Evolutionary conservation across 2,888 invertebrate species (phyloP).

Genomic region (Clivina fossor): DNA sequence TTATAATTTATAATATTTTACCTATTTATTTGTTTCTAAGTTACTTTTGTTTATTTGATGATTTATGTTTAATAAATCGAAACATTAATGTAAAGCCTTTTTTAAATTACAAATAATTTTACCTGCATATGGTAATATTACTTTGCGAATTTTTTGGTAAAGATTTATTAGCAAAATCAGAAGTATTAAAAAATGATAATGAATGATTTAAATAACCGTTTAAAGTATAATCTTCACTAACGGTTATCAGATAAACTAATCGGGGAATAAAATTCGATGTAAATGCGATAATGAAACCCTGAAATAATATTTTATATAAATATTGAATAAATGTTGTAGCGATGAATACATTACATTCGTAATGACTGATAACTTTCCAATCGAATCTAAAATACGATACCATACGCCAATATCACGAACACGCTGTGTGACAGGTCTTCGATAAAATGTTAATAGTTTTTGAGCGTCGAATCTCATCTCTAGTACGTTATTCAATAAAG

Average conservation of each 20-base stretch:
- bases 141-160: conserved; percentile 53
- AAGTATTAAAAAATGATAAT: conserved; percentile 71
- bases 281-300: conserved; percentile 97
- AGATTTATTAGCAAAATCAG: conserved; percentile 58
- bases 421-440: conserved; percentile 85
- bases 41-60: too few species aligned
- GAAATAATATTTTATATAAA: conserved; percentile 43
- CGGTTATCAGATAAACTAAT: conserved; percentile 70
- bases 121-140: conserved; percentile 66
- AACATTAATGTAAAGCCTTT: too few species aligned
- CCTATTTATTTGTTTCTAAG: too few species aligned
- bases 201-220: conserved; percentile 79
- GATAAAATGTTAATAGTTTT: conserved; percentile 83
- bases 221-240: conserved; percentile 63
- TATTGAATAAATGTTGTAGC: background rate
- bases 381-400: conserved; percentile 90
- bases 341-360: conserved; percentile 76
- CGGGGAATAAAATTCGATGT: conserved; percentile 95
- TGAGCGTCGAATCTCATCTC: conserved; percentile 95
- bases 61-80: too few species aligned
- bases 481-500: conserved; percentile 90
- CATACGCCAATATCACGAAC: conserved; percentile 93
- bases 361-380: conserved; percentile 89
- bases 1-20: too few species aligned
- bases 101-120: too few species aligned